Evolutionary conservation across 2,888 invertebrate genomes (phyloP), one percentile per base, ranked within the genome.

Genomic region (Agriopis marginaria): DNA sequence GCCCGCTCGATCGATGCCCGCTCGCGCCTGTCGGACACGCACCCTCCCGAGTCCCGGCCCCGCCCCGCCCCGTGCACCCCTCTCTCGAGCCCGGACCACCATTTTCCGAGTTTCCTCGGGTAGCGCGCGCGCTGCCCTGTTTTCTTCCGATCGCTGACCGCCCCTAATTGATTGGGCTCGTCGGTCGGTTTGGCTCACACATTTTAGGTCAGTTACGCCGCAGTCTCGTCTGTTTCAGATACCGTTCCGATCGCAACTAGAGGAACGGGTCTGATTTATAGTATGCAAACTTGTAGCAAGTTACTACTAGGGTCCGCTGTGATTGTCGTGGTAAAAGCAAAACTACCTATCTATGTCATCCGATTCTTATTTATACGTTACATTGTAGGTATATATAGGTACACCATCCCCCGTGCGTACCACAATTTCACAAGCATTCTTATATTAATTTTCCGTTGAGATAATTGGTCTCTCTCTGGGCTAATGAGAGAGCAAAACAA

Each of bases 101-200:
- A 86, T 93, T 93, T 90, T 92, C 94, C 95, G 92, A 90, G 84
- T 91, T 92, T 93, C 89, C 90, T 86, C 84, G 88, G 93, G 92
- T 94, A 95, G 94, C 95, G 95, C 94, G 92, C 93, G 93, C 94
- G 95, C 94, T 95, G 94, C 91, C 94, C 91, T 89, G 89, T 90
- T 93, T 93, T 91, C 91, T 84, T 85, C 86, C 91, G 88, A 92
- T 89, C 92, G 93, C 93, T 92, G 93, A 92, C 93, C 93, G 93
- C 89, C 90, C 91, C 90, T 92, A 93, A 94, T 93, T 94, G 92
- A 93, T 93, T 93, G 90, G 89, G 82, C 86, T 89, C 85, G 89
- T 89, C 87, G 90, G 87, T 90, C 87, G 90, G 87, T 90, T 91
- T 89, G 89, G 90, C 89, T 89, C 90, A 89, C 89, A 87, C 82